phyloP scores from a whole-genome alignment of 2,888 invertebrate species.

The Gymnocheta viridis region DNA sequence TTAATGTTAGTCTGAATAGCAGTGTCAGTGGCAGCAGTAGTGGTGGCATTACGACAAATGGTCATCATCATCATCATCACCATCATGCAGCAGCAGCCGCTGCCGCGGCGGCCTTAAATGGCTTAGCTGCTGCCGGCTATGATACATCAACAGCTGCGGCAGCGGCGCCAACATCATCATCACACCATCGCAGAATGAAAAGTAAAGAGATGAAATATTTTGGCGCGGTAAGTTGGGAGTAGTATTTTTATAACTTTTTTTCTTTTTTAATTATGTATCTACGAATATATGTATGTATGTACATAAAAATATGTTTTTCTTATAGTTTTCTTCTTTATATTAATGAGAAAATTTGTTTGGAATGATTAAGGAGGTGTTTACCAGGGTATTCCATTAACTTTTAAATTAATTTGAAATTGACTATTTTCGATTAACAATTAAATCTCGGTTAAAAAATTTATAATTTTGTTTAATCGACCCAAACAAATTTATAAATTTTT shows the following conservation, averaged over 20 bases:
- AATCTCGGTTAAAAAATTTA: no score
- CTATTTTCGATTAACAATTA: no score
- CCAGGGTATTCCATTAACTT: no score
- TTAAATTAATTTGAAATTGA: no score
- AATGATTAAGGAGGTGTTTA: no score
- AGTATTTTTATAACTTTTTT: neutral
- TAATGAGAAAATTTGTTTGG: no score
- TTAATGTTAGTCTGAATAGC: constrained; percentile 39
- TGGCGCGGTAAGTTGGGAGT: constrained; percentile 78
- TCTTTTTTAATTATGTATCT: neutral
- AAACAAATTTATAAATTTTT: no score
- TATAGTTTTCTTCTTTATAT: no score
- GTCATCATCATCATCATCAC: constrained; percentile 68
- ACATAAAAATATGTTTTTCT: no score
- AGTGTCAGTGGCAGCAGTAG: constrained; percentile 71
- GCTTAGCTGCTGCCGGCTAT: constrained; percentile 68
- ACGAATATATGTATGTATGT: neutral
- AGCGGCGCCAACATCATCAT: constrained; percentile 72
- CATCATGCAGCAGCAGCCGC: constrained; percentile 71
- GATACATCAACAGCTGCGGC: constrained; percentile 71
- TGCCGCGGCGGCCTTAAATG: constrained; percentile 70
- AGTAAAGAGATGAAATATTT: constrained; percentile 81
- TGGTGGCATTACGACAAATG: constrained; percentile 74
- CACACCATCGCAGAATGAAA: constrained; percentile 78
- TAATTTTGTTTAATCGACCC: no score